These are phyloP conservation scores for Caiman crocodilus DNA, from an alignment of 2,797 vertebrate genomes.

Conservation along the genomic window DNA sequence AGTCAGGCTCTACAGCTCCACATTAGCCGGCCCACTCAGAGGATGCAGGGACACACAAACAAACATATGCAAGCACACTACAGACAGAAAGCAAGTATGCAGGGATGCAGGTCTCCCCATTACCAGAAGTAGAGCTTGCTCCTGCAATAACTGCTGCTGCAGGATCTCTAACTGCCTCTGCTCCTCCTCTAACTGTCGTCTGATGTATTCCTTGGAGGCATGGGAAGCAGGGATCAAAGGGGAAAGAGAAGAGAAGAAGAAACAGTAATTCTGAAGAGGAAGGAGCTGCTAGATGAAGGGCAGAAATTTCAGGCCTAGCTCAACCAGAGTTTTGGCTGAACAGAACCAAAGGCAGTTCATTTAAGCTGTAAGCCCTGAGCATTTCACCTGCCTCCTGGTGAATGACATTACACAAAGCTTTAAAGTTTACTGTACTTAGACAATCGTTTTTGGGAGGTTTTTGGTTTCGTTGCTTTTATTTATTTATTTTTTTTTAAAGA, in stretches of 20 bases:
- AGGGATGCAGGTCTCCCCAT: slow-evolving; percentile 76
- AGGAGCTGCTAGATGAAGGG: slow-evolving; percentile 11
- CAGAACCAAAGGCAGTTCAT: slow-evolving; percentile 7
- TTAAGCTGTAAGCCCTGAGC: slow-evolving; percentile 32
- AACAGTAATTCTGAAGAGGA: slow-evolving; percentile 72
- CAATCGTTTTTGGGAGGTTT: background rate
- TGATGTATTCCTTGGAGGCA: slow-evolving; percentile 96
- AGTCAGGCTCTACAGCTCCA: background rate
- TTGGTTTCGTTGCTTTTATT: too few relatives aligned
- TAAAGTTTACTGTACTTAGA: background rate
- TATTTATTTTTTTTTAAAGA: too few relatives aligned
- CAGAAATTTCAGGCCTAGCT: slow-evolving; percentile 15
- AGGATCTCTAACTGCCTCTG: slow-evolving; percentile 99
- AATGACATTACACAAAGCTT: background rate
- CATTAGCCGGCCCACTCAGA: background rate
- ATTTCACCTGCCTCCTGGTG: background rate
- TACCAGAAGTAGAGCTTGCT: slow-evolving; percentile 99
- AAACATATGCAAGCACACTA: background rate
- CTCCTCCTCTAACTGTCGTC: slow-evolving; percentile 99
- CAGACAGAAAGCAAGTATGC: slow-evolving; percentile 47
- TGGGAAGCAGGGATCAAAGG: slow-evolving; percentile 75
- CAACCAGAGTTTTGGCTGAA: background rate
- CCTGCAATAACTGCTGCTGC: slow-evolving; percentile 99
- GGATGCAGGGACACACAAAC: background rate
- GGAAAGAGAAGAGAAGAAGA: slow-evolving; percentile 78